Evolutionary conservation across 2,888 invertebrate genomes (phyloP).

Genomic region (Rhagophthalmus giganteus): DNA sequence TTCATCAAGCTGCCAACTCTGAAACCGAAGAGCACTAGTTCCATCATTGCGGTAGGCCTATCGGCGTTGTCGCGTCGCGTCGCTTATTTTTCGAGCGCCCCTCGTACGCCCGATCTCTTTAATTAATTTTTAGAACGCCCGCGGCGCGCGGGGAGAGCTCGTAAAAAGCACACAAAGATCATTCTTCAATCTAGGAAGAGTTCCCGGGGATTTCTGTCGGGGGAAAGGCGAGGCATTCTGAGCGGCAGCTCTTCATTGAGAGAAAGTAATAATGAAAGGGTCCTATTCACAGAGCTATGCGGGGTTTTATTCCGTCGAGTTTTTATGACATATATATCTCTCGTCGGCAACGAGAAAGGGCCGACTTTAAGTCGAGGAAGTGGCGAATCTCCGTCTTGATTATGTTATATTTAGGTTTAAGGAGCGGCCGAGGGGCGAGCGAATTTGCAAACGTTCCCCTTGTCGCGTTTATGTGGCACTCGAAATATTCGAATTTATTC

Average conservation of each 20-base stretch:
- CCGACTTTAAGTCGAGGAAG: too few relatives aligned
- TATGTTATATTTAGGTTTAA: too few relatives aligned
- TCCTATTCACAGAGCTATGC: conserved; percentile 24
- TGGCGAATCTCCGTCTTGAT: too few relatives aligned
- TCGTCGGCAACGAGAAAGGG: too few relatives aligned
- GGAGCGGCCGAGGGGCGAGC: not conserved
- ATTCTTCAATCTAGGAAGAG: too few relatives aligned
- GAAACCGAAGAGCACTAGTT: conserved; percentile 34
- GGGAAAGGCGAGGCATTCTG: conserved; percentile 24
- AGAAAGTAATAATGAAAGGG: conserved; percentile 30
- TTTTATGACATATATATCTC: too few relatives aligned
- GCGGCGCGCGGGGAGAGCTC: too few relatives aligned
- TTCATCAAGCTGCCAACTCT: conserved; percentile 33
- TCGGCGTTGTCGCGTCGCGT: too few relatives aligned
- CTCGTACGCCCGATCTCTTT: conserved; percentile 12
- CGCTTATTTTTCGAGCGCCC: conserved; percentile 5
- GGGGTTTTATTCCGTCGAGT: conserved; percentile 24
- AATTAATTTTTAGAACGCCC: conserved; percentile 22
- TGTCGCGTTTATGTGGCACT: not conserved
- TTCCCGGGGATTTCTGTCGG: conserved; percentile 24
- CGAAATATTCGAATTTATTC: not conserved
- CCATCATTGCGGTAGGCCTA: conserved; percentile 33
- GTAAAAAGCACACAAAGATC: too few relatives aligned
- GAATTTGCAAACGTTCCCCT: not conserved
- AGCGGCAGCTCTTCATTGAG: conserved; percentile 30